Percentiles rank a stretch among this genome's conserved stretches.
These are phyloP conservation scores for Rhodophaea formosa DNA, from an alignment of 2,888 invertebrate genomes.

Conservation along the genomic window DNA sequence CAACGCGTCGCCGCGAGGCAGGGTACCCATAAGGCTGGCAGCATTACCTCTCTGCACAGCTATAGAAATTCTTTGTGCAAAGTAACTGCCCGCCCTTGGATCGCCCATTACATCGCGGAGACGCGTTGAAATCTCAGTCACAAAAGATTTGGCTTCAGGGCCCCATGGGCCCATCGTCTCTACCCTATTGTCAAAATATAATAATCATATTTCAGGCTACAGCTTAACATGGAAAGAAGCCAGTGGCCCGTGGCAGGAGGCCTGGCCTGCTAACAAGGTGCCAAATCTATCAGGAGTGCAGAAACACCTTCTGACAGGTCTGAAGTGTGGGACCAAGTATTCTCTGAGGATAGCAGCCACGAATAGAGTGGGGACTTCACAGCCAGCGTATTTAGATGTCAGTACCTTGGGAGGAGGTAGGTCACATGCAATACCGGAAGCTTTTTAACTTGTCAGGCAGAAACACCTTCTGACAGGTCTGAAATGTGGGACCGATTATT, in stretches of 20 bases:
- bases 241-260: constrained; percentile 79
- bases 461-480: constrained; percentile 86
- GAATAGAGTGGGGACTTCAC: constrained; percentile 91
- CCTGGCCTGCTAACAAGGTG: constrained; percentile 81
- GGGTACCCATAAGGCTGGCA: too few relatives aligned
- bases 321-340: constrained; percentile 92
- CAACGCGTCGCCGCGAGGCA: too few relatives aligned
- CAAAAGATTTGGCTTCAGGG: too few relatives aligned
- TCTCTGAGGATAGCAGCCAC: constrained; percentile 90
- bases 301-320: constrained; percentile 85
- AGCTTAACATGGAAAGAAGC: constrained; percentile 76
- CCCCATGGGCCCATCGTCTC: too few relatives aligned
- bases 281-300: constrained; percentile 75
- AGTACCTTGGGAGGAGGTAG: constrained; percentile 83
- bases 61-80: too few relatives aligned
- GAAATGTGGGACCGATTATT: constrained; percentile 91
- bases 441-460: constrained; percentile 79
- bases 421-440: too few relatives aligned
- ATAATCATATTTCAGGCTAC: constrained; percentile 54
- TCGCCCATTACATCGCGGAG: too few relatives aligned
- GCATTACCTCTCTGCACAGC: too few relatives aligned
- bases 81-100: too few relatives aligned
- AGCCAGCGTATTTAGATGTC: constrained; percentile 83
- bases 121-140: too few relatives aligned
- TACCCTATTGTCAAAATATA: too few relatives aligned